Conservation (phyloP, 2,797 vertebrate genomes). For the Columba guinea region DNA sequence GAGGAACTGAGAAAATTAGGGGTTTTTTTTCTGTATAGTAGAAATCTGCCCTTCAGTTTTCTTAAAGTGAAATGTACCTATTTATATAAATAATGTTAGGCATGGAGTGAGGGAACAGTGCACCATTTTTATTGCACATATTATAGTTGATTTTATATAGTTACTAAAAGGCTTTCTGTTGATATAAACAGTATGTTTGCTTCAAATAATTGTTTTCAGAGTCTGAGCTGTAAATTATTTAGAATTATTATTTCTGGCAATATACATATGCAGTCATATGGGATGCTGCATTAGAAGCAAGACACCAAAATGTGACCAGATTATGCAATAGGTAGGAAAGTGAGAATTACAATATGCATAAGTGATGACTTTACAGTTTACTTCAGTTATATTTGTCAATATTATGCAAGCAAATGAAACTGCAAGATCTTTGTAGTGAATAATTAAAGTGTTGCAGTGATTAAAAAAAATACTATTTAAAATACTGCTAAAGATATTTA, state of each 20-base stretch:
- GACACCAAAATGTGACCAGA: background rate
- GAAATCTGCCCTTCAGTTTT: background rate
- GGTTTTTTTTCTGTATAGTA: background rate
- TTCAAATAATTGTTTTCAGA: background rate
- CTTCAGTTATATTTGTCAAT: background rate
- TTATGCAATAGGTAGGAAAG: background rate
- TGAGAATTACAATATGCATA: background rate
- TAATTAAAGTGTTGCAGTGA: background rate
- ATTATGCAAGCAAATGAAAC: background rate
- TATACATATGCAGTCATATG: background rate
- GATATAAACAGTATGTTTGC: background rate
- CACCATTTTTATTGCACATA: background rate
- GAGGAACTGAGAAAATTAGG: background rate
- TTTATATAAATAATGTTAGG: background rate
- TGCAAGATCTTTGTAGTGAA: background rate
- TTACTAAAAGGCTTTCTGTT: background rate
- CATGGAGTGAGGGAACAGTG: background rate
- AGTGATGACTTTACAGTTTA: background rate
- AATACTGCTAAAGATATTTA: background rate
- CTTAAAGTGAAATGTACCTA: background rate
- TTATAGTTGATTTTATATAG: background rate
- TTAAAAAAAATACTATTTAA: background rate
- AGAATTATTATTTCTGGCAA: background rate
- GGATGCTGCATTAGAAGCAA: background rate
- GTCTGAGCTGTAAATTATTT: background rate